Base-by-base conservation (phyloP, 2,888 invertebrate genomes). In the Cetonia aurata region DNA sequence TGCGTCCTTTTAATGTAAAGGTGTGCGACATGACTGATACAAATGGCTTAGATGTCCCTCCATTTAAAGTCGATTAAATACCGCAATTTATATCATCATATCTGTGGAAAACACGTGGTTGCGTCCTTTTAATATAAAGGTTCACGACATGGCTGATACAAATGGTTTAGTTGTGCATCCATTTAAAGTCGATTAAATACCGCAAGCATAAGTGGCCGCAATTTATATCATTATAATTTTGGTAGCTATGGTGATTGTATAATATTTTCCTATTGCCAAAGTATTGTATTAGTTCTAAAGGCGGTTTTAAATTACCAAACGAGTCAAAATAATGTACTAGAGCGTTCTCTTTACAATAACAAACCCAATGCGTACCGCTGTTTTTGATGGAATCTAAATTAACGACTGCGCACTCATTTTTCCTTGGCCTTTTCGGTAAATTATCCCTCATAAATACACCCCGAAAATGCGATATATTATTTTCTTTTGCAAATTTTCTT, bases 271-370 rank as follows among this genome's bases (percentile, higher is more conserved):
- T 41, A 25, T 53, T 52, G 50, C 73, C 73, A 33, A 75, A 69
- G 62, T 80, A 80, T n/a, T 77, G 76, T n/a, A 79, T 72, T 6
- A 80, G 53, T 76, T 81, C 80, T 50, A 67, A 17, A 0, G 80
- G 79, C 1, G 80, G 81, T 62, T 75, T 75, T 19, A 80, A 74
- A 74, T 82, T 77, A 12, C 81, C 81, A 72, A 80, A 83, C 65
- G 79, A 80, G 67, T 82, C 80, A 73, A 79, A 83, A 73, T 81
- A 82, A 67, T 78, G 73, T 15, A 78, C 72, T 33, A 76, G 53
- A 56, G 77, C 71, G 33, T 74, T 74, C 3, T 73, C 69, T 73
- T 81, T 81, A 37, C 68, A 76, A 71, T 80, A 81, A 65, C 79
- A 75, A 76, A 80, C 77, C 80, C 81, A 79, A 75, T 82, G 80